These are phyloP conservation scores for Odocoileus hemionus DNA, from an alignment of 2,113 vertebrate genomes.

Conservation along the genomic window DNA sequence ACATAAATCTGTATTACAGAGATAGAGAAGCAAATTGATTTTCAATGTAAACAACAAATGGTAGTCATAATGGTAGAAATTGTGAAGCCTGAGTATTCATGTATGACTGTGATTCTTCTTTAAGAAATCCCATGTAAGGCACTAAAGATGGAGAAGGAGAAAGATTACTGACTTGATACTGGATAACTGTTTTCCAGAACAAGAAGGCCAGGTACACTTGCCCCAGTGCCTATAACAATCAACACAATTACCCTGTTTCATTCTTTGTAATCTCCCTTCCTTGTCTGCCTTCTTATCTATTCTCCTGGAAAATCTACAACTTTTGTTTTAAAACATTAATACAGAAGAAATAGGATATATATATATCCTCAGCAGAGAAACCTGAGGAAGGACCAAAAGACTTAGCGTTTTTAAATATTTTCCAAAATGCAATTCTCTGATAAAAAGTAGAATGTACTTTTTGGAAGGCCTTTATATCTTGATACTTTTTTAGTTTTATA, in stretches of 20 bases:
- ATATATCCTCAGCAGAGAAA: not conserved
- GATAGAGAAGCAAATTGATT: not conserved
- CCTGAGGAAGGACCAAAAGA: not conserved
- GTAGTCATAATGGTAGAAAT: not conserved
- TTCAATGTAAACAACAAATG: not conserved
- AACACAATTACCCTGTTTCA: not conserved
- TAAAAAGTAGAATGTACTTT: not conserved
- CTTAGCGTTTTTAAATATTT: not conserved
- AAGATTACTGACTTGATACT: not conserved
- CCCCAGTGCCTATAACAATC: not conserved
- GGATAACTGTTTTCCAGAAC: not conserved
- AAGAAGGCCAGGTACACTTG: not conserved
- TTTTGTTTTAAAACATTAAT: not conserved
- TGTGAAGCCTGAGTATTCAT: not conserved
- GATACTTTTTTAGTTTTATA: not conserved
- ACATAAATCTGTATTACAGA: not conserved
- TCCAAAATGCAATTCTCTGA: not conserved
- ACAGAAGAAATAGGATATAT: not conserved
- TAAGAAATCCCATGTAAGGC: not conserved
- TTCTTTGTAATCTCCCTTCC: not conserved
- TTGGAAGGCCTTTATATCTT: not conserved
- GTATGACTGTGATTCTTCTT: not conserved
- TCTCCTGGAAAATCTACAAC: not conserved
- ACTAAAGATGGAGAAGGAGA: not conserved
- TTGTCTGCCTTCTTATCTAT: not conserved